Evolutionary conservation across 2,797 vertebrate genomes (phyloP).

Genomic region (Sphaeramia orbicularis): DNA sequence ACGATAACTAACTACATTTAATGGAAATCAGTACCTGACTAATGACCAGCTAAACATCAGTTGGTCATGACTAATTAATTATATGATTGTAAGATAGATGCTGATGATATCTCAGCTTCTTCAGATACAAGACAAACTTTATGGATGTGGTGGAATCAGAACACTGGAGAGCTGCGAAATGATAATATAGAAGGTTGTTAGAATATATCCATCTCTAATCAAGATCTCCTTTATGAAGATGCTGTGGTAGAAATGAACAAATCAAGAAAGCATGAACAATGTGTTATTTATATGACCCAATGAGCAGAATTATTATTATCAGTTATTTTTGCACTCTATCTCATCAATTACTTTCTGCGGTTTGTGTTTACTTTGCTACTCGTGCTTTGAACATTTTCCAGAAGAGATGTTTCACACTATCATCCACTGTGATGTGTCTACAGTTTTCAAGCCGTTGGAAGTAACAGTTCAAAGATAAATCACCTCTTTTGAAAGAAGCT

Average conservation of each 20-base stretch:
- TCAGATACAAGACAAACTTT: constrained; percentile 30
- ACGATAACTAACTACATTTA: constrained; percentile 26
- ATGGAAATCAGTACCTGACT: constrained; percentile 43
- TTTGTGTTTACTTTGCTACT: not conserved
- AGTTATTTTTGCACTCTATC: constrained; percentile 6
- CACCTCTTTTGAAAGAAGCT: not conserved
- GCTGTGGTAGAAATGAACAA: constrained; percentile 11
- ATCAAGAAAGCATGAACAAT: constrained; percentile 10
- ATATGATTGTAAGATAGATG: constrained; percentile 18
- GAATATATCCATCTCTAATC: constrained; percentile 7
- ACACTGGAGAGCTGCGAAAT: constrained; percentile 22
- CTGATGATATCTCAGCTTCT: constrained; percentile 35
- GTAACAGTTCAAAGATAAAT: not conserved
- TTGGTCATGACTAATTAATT: constrained; percentile 40
- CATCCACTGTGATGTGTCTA: not conserved
- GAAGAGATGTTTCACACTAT: not conserved
- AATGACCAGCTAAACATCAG: constrained; percentile 22
- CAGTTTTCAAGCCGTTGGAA: not conserved
- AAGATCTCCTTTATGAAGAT: not conserved
- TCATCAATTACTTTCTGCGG: not conserved
- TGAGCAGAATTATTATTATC: constrained; percentile 3
- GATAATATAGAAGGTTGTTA: constrained; percentile 28
- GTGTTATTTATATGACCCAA: constrained; percentile 16
- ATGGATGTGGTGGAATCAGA: constrained; percentile 24
- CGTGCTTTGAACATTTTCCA: not conserved